Evolutionary conservation across 1,140 invertebrate species (phyloP).

Genomic region (Brachionus plicatilis): DNA sequence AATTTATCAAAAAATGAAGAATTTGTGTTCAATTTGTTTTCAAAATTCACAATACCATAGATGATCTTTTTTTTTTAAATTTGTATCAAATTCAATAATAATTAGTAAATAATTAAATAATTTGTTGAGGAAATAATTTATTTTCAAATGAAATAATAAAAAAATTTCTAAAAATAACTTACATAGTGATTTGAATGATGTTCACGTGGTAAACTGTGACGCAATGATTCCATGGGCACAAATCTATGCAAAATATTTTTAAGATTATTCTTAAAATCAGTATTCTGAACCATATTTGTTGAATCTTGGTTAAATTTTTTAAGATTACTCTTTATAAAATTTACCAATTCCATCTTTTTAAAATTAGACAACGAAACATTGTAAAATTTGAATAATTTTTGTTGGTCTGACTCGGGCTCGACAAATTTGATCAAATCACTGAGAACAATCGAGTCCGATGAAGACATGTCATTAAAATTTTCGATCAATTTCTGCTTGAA

Average conservation of each 20-base stretch:
- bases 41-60: no score
- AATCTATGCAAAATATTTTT: background rate
- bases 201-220: background rate
- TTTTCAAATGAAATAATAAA: background rate
- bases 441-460: background rate
- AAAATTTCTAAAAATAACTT: background rate
- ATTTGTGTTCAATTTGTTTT: no score
- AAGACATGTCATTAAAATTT: background rate
- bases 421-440: constrained; percentile 32
- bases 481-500: constrained; percentile 7
- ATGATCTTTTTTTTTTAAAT: no score
- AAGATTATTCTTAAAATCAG: background rate
- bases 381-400: background rate
- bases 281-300: background rate
- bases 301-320: background rate
- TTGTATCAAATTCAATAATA: no score
- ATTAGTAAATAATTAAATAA: no score
- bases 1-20: no score
- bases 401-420: background rate
- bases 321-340: background rate
- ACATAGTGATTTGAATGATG: background rate
- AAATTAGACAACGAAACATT: background rate
- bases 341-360: background rate
- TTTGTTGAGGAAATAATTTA: no score
- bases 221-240: background rate